These are phyloP conservation scores for Erebia ligea DNA, from an alignment of 2,888 invertebrate genomes.

Conservation along the genomic window DNA sequence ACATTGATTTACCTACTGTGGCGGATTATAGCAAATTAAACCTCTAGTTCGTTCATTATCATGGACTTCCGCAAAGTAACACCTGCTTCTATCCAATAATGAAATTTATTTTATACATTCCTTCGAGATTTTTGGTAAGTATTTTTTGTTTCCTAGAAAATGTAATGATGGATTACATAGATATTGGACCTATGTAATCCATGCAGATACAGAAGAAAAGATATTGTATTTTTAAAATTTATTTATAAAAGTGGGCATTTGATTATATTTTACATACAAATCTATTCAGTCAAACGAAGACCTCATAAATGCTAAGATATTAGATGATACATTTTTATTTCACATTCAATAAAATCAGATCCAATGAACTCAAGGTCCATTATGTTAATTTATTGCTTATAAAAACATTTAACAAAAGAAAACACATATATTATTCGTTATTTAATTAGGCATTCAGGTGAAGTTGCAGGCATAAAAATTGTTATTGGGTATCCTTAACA, in stretches of 20 bases:
- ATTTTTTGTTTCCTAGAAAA: too few relatives aligned
- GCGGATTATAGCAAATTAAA: too few relatives aligned
- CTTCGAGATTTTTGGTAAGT: too few relatives aligned
- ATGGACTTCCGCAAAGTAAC: too few relatives aligned
- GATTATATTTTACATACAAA: constrained; percentile 65
- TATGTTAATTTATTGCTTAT: constrained; percentile 46
- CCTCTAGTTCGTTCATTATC: too few relatives aligned
- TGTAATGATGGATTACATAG: too few relatives aligned
- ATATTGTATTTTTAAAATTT: constrained; percentile 57
- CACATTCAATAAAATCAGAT: constrained; percentile 52
- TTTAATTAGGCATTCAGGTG: constrained; percentile 40
- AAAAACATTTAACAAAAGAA: constrained; percentile 54
- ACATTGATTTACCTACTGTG: too few relatives aligned
- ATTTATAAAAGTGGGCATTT: constrained; percentile 71
- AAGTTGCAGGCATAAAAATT: constrained; percentile 22
- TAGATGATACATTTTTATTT: constrained; percentile 50
- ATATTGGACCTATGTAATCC: background rate
- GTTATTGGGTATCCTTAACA: constrained; percentile 28
- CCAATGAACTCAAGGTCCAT: constrained; percentile 50
- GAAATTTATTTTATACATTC: too few relatives aligned
- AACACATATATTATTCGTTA: constrained; percentile 49
- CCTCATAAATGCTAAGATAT: constrained; percentile 68
- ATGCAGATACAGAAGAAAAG: constrained; percentile 20
- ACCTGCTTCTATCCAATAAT: too few relatives aligned
- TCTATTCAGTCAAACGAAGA: constrained; percentile 73